Base-by-base conservation (phyloP, 2,797 vertebrate species). In the Poeciliopsis paucimaculata region DNA sequence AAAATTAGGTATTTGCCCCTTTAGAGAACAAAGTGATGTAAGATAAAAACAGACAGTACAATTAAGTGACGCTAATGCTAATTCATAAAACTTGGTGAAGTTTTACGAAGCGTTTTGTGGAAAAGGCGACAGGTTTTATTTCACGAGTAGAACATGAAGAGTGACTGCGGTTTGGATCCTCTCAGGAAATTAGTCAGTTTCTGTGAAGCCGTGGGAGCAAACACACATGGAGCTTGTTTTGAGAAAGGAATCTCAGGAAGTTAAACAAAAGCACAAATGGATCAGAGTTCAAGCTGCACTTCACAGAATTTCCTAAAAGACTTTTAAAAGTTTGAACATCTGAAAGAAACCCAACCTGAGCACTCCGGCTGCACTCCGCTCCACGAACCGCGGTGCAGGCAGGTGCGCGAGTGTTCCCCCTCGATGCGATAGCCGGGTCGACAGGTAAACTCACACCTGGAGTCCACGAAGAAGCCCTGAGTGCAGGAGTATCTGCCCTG, bases 361-460 rank as follows among this genome's bases (percentile, higher is more conserved):
- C 98, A 99, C 51, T 95, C 75, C 0, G 98, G 98, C 87, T 98
- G 97, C 0, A 57, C 88, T 16, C 97, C 96, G 1, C 96, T 98
- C 98, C 98, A 99, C 3, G 10, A 93, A 0, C 96, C 97, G 0
- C 94, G 88, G 46, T 96, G 96, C 94, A 94, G 96, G 91, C 98
- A 99, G 81, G 95, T 83, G 8, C 97, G 96, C 0, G 95, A 96
- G 46, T 93, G 96, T 72, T 97, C 95, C 0, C 96, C 97, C 90
- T 98, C 97, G 18, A 99, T 93, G 84, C 96, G 95, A 91, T 98
- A 98, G 18, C 98, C 98, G 0, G 92, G 93, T 73, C 82, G 75
- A 83, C 98, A 99, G 88, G 91, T 92, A 89, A 98, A 99, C 80
- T 97, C 96, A 6, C 98, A 99, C 87, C 96, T 96, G 80, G 98